Percentiles rank a stretch among this genome's conserved stretches.
Conservation (phyloP, 2,797 vertebrate species). For the Syngnathus acus region DNA sequence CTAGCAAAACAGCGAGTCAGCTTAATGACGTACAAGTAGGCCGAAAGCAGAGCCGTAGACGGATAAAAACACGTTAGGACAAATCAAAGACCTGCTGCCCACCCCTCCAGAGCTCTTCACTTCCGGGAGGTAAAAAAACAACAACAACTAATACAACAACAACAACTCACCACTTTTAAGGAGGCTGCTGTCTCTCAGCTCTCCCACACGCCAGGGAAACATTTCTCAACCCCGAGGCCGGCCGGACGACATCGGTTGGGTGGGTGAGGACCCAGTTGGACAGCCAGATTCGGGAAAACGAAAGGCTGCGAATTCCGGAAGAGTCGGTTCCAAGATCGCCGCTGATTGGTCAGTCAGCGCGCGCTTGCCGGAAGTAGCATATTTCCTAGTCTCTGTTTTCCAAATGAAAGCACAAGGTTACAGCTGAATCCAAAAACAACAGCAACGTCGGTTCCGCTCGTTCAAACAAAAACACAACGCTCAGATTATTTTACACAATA, state of each 20-base stretch:
- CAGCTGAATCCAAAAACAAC: not conserved
- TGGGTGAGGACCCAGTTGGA: not conserved
- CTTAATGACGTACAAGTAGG: not conserved
- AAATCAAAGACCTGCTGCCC: not conserved
- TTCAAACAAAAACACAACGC: not conserved
- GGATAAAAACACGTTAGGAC: too few relatives aligned
- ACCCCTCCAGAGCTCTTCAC: not conserved
- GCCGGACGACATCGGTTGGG: not conserved
- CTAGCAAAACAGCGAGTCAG: too few relatives aligned
- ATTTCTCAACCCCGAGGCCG: conserved; percentile 46
- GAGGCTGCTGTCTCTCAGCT: conserved; percentile 44
- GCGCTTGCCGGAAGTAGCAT: conserved; percentile 15
- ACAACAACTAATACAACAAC: too few relatives aligned
- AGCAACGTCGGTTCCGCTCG: not conserved
- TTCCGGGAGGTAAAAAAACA: not conserved
- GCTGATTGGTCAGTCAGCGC: not conserved
- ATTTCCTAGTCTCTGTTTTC: accelerated
- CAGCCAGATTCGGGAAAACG: conserved; percentile 11
- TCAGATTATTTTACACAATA: too few relatives aligned
- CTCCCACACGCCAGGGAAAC: conserved; percentile 48
- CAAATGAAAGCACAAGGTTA: conserved; percentile 38
- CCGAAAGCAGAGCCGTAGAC: not conserved
- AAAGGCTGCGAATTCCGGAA: conserved; percentile 6
- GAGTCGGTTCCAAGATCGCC: not conserved
- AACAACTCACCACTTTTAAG: conserved; percentile 51